Percentiles rank a stretch among this genome's conserved stretches.
phyloP scores from a whole-genome alignment of 2,888 invertebrate genomes.

The Zelleria hepariella region DNA sequence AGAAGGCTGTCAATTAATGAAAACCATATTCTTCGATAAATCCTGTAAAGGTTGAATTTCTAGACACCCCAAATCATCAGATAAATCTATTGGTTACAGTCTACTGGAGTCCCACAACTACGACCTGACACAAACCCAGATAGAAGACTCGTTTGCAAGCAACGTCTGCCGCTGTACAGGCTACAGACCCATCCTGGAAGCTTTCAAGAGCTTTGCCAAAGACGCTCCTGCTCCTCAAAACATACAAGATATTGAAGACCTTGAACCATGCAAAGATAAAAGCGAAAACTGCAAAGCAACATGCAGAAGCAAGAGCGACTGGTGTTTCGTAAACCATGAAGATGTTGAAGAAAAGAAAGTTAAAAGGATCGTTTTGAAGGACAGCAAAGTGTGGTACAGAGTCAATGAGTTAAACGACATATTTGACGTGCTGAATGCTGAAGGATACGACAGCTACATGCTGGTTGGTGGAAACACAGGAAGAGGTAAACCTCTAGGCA shows the following conservation, averaged over 20 bases:
- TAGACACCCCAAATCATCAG: no score
- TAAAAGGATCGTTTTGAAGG: slow-evolving; percentile 12
- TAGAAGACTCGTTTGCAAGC: slow-evolving; percentile 79
- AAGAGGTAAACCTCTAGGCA: slow-evolving; percentile 70
- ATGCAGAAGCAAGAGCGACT: slow-evolving; percentile 7
- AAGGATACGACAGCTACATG: slow-evolving; percentile 43
- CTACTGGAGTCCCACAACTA: slow-evolving; percentile 40
- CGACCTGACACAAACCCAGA: slow-evolving; percentile 56
- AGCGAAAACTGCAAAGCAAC: slow-evolving; percentile 18
- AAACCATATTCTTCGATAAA: no score
- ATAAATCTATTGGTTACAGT: slow-evolving; percentile 39
- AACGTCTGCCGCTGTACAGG: slow-evolving; percentile 83
- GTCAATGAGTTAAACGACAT: slow-evolving; percentile 47
- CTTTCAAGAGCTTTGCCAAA: slow-evolving; percentile 73
- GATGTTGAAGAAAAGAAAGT: not conserved
- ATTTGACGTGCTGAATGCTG: slow-evolving; percentile 39
- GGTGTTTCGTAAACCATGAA: slow-evolving; percentile 11
- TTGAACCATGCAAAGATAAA: slow-evolving; percentile 31
- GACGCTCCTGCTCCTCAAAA: slow-evolving; percentile 43
- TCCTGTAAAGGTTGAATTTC: no score
- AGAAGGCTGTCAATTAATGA: not conserved
- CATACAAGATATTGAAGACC: slow-evolving; percentile 41
- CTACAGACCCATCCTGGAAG: slow-evolving; percentile 74
- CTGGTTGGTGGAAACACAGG: slow-evolving; percentile 77
- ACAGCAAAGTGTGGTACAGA: slow-evolving; percentile 46